phyloP scores from a whole-genome alignment of 2,113 vertebrate species.

The Anolis carolinensis region DNA sequence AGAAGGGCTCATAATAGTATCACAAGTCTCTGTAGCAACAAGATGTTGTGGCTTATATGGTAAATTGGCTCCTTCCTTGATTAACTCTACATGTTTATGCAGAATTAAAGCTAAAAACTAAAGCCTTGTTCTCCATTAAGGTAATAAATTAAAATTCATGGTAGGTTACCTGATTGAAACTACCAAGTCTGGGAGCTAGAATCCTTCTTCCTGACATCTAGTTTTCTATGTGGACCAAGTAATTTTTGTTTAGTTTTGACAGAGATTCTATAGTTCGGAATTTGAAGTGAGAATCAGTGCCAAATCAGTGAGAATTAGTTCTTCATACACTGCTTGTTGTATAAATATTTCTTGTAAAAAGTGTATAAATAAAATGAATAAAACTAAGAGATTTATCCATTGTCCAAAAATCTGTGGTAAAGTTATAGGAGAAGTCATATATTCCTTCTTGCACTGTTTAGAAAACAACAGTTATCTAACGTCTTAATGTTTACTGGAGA shows the following conservation, averaged over 20 bases:
- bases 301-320: not conserved
- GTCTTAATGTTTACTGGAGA: not conserved
- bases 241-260: not conserved
- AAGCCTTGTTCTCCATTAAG: too few relatives aligned
- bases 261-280: not conserved
- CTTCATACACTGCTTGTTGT: not conserved
- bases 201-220: not conserved
- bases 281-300: not conserved
- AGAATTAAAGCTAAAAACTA: not conserved
- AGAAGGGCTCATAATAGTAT: too few relatives aligned
- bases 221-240: too few relatives aligned
- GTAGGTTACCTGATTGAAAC: not conserved
- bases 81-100: not conserved
- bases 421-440: not conserved
- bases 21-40: not conserved
- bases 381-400: not conserved
- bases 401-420: not conserved
- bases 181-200: not conserved
- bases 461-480: not conserved
- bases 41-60: not conserved
- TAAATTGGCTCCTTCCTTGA: not conserved
- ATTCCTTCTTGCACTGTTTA: not conserved
- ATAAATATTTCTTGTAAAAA: not conserved
- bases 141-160: not conserved
- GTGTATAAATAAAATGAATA: not conserved